Percentiles rank a stretch among this genome's conserved stretches.
Evolutionary conservation across 2,888 invertebrate species (phyloP).

Genomic region (Metalampra italica): DNA sequence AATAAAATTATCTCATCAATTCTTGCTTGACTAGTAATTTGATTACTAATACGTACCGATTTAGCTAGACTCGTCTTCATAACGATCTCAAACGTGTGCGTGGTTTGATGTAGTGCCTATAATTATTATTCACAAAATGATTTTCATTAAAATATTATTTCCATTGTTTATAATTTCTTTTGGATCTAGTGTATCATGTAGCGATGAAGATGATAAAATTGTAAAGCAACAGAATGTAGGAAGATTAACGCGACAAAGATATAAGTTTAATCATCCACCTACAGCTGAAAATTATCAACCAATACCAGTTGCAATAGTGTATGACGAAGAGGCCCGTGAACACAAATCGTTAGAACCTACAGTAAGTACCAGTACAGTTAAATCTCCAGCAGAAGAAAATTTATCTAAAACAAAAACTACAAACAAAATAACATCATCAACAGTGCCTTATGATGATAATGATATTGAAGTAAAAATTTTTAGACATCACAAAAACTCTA

Average conservation of each 20-base stretch:
- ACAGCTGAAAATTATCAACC: conserved; percentile 25
- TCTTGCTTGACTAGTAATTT: conserved; percentile 60
- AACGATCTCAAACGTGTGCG: conserved; percentile 43
- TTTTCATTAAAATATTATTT: conserved; percentile 19
- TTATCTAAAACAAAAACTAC: background rate
- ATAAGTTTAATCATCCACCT: conserved; percentile 39
- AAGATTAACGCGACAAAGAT: conserved; percentile 12
- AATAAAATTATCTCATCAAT: conserved; percentile 25
- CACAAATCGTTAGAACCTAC: conserved; percentile 10
- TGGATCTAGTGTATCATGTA: conserved; percentile 23
- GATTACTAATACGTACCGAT: conserved; percentile 28
- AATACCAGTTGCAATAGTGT: conserved; percentile 31
- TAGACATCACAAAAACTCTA: background rate
- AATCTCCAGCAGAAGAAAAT: background rate
- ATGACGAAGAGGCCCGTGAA: conserved; percentile 18
- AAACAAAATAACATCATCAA: background rate
- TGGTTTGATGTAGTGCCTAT: conserved; percentile 35
- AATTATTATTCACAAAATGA: conserved; percentile 19
- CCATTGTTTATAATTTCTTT: conserved; percentile 14
- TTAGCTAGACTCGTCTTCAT: conserved; percentile 50
- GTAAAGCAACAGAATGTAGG: conserved; percentile 10
- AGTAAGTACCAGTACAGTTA: conserved; percentile 3
- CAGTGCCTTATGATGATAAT: background rate
- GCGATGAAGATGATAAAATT: conserved; percentile 13
- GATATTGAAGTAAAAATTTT: background rate